Evolutionary conservation across 2,113 vertebrate genomes (phyloP), one percentile per base, ranked within the genome.

Genomic region (Rhea americana): DNA sequence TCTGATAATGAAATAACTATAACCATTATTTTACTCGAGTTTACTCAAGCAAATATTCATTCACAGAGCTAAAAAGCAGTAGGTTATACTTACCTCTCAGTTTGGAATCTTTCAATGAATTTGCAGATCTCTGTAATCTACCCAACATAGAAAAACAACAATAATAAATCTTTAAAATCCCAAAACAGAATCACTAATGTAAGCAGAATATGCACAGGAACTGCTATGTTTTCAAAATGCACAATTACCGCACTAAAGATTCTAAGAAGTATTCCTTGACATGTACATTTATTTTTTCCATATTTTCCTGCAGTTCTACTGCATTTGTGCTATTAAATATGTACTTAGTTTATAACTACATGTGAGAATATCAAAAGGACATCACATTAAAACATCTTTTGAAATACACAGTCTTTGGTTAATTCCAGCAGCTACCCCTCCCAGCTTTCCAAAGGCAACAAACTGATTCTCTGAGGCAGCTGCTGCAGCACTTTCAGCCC

Each of bases 51-150:
- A 95, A 74, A 70, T 26, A 74, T 71, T 88, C 21, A 63, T 39
- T 58, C 53, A 88, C 47, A 66, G 39, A 91, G 43, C 28, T 66
- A 58, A 70, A 47, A 32, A 89, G n/a, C 9, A 85, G 58, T 21
- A 82, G 16, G n/a, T 72, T 93, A 68, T 67, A 97, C 94, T 76
- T 97, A 99, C 99, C 99, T 98, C 97, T 98, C 56, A 99, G 97
- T 97, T 98, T 99, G 91, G 98, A 97, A 97, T 99, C 99, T 93
- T 98, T 97, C 96, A 99, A 4, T 71, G 98, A 98, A 97, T 98
- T 98, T 93, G 98, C 98, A 97, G 96, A 98, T 75, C 96, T 98
- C 88, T 98, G 98, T 96, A 99, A 97, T 95, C 99, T 99, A 85
- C 67, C 55, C 74, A 75, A 97, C 35, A 85, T 28, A 76, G 6